Percentiles rank a stretch among this genome's conserved stretches.
These are phyloP conservation scores for Hoplodrina ambigua DNA, from an alignment of 2,888 invertebrate genomes.

Conservation along the genomic window DNA sequence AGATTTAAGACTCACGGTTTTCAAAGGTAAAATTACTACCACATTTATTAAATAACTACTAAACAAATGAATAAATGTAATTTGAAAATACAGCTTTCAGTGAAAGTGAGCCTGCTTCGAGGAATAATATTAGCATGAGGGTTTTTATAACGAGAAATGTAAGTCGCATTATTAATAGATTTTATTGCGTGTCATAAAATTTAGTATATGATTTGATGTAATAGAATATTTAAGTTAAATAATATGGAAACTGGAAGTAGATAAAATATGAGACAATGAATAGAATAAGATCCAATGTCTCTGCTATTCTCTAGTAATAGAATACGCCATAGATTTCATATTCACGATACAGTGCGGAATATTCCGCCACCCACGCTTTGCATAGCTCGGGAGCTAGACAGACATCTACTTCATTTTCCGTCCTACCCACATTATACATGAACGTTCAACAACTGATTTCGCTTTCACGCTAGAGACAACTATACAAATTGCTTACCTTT, in stretches of 20 bases:
- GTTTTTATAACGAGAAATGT: conserved; percentile 2
- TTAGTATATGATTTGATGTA: conserved; percentile 2
- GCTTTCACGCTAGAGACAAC: conserved; percentile 73
- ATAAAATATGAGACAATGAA: conserved; percentile 12
- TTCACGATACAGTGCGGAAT: conserved; percentile 21
- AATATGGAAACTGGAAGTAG: neutral
- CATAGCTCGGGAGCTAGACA: conserved; percentile 29
- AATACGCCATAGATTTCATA: conserved; percentile 18
- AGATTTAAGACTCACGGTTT: conserved; percentile 49
- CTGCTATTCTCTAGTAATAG: conserved; percentile 34
- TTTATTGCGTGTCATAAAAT: conserved; percentile 14
- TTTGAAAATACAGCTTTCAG: conserved; percentile 40
- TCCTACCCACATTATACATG: conserved; percentile 61
- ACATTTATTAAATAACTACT: conserved; percentile 32
- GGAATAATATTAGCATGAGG: conserved; percentile 22
- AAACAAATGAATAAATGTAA: conserved; percentile 39
- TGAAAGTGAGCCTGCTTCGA: conserved; percentile 30
- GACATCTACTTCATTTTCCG: conserved; percentile 50
- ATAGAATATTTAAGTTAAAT: neutral
- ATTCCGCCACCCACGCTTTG: conserved; percentile 43
- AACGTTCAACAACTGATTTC: conserved; percentile 67
- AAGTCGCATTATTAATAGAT: conserved; percentile 10
- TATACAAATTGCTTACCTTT: conserved; percentile 84
- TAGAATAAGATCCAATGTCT: conserved; percentile 8
- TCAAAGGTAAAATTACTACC: conserved; percentile 33